Base-by-base conservation (phyloP, 53 echinoderm and acorn worm genomes). In the Pentamera pediparva region DNA sequence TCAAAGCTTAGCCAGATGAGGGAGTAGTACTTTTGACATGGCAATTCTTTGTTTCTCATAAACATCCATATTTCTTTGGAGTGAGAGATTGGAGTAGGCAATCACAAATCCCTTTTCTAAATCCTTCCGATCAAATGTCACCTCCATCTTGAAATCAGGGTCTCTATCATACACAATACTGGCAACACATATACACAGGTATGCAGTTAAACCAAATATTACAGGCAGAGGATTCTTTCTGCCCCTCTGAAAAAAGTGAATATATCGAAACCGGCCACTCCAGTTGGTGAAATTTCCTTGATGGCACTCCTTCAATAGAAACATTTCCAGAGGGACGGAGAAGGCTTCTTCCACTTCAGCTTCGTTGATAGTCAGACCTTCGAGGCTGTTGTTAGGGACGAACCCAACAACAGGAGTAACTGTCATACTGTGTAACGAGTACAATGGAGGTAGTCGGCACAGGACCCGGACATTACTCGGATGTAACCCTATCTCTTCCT, bases 401-500 rank as follows among this genome's bases (percentile, higher is more conserved):
- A 96, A 91, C 1, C 83, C 96, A 28, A 84, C 67, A 49, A 96
- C 69, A 39, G 91, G 91, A 29, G 75, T 59, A n/a, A 88, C 78
- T 35, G 64, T 57, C n/a, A 70, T 58, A 2, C 54, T 58, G 34
- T 37, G 60, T 9, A 53, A 35, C 2, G 83, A 76, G 15, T 70
- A 34, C 35, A 83, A 27, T n/a, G 85, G 80, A 8, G 80, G 76
- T 25, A 88, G 70, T 32, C 91, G 83, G 30, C 85, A 85, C 39
- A 96, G 56, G 13, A 96, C 79, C 35, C 88, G 81, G 6, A 96
- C 88, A 19, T 84, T 57, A 20, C 69, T 43, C 32, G 26, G 69
- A 13, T 76, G 69, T 8, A 96, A 75, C n/a, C 96, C 96, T 20
- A 91, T 82, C 64, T 96, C 96, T 65, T 96, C 96, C 54, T 82